Evolutionary conservation across 2,113 vertebrate genomes (phyloP).

Genomic region (Odobenus rosmarus): DNA sequence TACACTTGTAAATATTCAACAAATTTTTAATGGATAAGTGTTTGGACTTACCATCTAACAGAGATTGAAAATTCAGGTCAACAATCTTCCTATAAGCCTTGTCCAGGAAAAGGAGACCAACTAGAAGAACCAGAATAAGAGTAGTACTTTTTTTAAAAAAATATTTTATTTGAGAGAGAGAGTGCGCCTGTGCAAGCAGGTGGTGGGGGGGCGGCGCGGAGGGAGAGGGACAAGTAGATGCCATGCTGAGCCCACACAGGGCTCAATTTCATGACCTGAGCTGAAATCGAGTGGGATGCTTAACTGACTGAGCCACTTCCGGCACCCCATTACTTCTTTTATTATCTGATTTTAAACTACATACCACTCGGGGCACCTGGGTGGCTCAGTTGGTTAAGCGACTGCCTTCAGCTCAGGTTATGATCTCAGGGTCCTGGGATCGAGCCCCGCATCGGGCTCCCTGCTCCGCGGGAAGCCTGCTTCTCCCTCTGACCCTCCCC

Average conservation of each 20-base stretch:
- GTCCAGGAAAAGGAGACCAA: conserved; percentile 77
- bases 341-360: conserved; percentile 40
- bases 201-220: background rate
- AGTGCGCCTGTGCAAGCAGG: background rate
- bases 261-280: background rate
- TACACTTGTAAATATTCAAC: conserved; percentile 19
- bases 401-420: too few species aligned
- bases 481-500: too few species aligned
- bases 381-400: too few species aligned
- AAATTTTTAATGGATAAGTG: conserved; percentile 44
- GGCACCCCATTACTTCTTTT: background rate
- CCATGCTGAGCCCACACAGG: background rate
- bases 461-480: too few species aligned
- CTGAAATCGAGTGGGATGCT: background rate
- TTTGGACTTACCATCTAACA: conserved; percentile 87
- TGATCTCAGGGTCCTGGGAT: too few species aligned
- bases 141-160: background rate
- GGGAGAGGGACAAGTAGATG: background rate
- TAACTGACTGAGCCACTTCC: background rate
- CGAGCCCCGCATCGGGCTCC: too few species aligned
- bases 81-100: conserved; percentile 79
- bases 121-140: conserved; percentile 76
- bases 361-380: too few species aligned
- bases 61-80: conserved; percentile 83
- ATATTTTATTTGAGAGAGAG: background rate